Evolutionary conservation across 2,888 invertebrate genomes (phyloP), one percentile per base, ranked within the genome.

Genomic region (Cantharis flavilabris): DNA sequence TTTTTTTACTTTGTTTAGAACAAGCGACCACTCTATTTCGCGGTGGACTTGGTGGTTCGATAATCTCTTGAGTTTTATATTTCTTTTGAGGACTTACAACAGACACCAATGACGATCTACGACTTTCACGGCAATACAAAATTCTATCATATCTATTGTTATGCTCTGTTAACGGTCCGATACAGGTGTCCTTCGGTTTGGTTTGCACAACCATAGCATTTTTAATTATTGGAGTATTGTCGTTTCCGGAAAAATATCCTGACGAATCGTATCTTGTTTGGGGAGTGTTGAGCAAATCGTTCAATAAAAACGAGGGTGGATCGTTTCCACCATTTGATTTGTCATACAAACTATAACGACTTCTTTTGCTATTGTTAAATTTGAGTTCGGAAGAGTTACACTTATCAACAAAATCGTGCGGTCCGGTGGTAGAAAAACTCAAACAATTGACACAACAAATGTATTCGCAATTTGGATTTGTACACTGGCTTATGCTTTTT

Each of bases 371-470:
- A 14, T 49, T 30, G 13, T 28, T 33, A 18, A 72, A 72, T n/a
- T 63, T 73, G 23, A 85, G 72, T 14, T 71, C 73, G 7, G 86
- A 83, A 70, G 83, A 82, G 49, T 84, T 81, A 76, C 87, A 88
- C 77, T 82, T 83, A 78, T 88, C 87, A 67, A 82, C 79, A 81
- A 88, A 88, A 75, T 86, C 81, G 72, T 86, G 84, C 4, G 87
- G 86, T 7, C 86, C 86, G 18, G 83, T 83, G 28, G 81, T 82
- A 0, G 87, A 84, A 70, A 83, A 85, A 78, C 87, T 87, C 9
- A 82, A 80, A 81, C 88, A 88, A 49, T 84, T 83, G 49, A 81
- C 81, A 79, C 88, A 88, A 76, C 83, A 85, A 72, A 88, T 88
- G 77, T 85, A 86, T 9, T 87, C 86, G 75, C 88, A 88, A 11